phyloP scores from a whole-genome alignment of 2,113 vertebrate species.

The Prietella phreatophila region DNA sequence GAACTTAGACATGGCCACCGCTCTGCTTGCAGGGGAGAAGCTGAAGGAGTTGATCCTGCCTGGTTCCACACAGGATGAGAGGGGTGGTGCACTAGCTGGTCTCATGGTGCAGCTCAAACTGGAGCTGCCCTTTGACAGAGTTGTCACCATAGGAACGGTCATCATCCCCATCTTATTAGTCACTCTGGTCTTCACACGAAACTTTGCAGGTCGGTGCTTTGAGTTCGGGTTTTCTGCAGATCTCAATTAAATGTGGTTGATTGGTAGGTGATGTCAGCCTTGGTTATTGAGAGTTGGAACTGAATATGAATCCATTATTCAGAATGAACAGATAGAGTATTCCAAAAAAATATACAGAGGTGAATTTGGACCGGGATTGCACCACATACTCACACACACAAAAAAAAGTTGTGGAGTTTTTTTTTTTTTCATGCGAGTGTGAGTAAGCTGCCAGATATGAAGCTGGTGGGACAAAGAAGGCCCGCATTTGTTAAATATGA shows the following conservation, averaged over 20 bases:
- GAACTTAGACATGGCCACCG: constrained; percentile 98
- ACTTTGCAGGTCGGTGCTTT: constrained; percentile 91
- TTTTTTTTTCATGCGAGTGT: neutral
- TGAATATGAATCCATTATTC: neutral
- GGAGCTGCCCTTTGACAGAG: constrained; percentile 95
- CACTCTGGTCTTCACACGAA: constrained; percentile 97
- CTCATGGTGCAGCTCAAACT: constrained; percentile 94
- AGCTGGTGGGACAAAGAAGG: neutral
- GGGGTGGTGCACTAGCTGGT: constrained; percentile 83
- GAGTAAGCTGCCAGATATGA: neutral
- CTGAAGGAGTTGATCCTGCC: constrained; percentile 97
- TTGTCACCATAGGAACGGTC: constrained; percentile 96
- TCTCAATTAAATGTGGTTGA: neutral
- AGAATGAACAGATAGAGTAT: neutral
- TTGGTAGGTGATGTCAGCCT: neutral
- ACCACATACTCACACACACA: neutral
- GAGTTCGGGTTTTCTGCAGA: neutral
- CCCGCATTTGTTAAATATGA: neutral
- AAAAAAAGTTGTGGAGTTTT: neutral
- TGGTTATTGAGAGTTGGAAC: too few species aligned
- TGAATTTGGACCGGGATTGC: neutral
- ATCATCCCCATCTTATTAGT: constrained; percentile 96
- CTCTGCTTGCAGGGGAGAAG: constrained; percentile 96
- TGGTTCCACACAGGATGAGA: constrained; percentile 91
- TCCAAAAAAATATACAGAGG: neutral